Evolutionary conservation across 1,140 invertebrate species (phyloP), one percentile per base, ranked within the genome.

Genomic region (Anadara kagoshimensis): DNA sequence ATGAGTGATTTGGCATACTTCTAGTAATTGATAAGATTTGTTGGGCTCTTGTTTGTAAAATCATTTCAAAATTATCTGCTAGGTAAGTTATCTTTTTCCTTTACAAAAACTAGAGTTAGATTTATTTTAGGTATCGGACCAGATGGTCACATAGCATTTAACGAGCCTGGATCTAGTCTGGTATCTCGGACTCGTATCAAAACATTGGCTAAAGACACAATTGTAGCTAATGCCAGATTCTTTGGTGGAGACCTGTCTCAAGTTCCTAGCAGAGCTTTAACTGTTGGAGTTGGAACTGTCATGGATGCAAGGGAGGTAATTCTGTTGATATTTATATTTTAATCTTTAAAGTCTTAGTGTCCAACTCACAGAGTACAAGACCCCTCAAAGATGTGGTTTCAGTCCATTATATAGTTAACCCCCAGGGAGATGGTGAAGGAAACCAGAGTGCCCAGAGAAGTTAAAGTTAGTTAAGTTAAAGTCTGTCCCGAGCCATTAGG

Each of bases 71-170:
- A n/a, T n/a, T n/a, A n/a, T n/a, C n/a, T n/a, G n/a, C n/a, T n/a
- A n/a, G n/a, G n/a, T n/a, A n/a, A n/a, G n/a, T n/a, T n/a, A n/a
- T n/a, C n/a, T n/a, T n/a, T n/a, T n/a, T n/a, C n/a, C n/a, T 36
- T 2, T 36, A 36, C 29, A 51, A 12, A 8, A 20, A 22, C n/a
- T 0, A 0, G 22, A 24, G 26, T 0, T 56, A 1, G 14, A 16
- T 14, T 56, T 20, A 24, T 64, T 64, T 64, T 5, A 86, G 95
- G 97, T 57, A 98, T 99, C 89, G 97, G 97, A 12, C 96, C 96
- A n/a, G 98, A 99, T 91, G 98, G 98, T 12, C 98, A 99, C 89
- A 98, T 99, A 87, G 98, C 98, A 11, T 99, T 99, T 89, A 99
- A 99, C 90, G 98, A 99, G 88, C 98, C 98, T 10, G 98, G 93